Percentiles rank a stretch among this genome's conserved stretches.
phyloP scores from a whole-genome alignment of 2,797 vertebrate species.

The Sarcoramphus papa region DNA sequence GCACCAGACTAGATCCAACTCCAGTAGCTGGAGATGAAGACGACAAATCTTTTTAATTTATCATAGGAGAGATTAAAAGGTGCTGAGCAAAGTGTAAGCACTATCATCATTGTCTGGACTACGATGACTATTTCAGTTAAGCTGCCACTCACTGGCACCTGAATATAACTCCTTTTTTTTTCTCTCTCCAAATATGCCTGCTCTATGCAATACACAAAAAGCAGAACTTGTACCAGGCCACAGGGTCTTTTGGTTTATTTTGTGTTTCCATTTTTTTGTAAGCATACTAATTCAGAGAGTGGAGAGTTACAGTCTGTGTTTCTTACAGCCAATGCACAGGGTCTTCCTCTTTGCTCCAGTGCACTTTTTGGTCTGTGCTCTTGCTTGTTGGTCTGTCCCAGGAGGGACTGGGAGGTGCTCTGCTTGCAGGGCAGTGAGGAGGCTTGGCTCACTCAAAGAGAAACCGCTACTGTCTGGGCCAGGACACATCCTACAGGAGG shows the following conservation, averaged over 20 bases:
- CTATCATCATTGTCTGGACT: background rate
- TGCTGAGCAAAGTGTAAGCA: conserved; percentile 1
- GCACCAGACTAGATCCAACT: conserved; percentile 39
- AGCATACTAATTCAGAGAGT: background rate
- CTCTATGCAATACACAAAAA: background rate
- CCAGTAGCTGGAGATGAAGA: background rate
- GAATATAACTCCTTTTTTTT: background rate
- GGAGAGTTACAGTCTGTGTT: background rate
- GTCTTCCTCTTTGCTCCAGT: background rate
- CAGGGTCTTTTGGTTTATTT: background rate
- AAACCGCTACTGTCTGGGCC: fast-evolving
- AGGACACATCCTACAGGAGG: background rate
- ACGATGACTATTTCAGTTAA: background rate
- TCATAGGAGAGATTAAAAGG: conserved; percentile 25
- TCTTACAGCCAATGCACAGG: background rate
- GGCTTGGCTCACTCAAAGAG: background rate
- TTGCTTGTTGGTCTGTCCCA: background rate
- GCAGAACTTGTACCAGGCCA: background rate
- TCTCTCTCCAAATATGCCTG: background rate
- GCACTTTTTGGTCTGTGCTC: background rate
- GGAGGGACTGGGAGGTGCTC: background rate
- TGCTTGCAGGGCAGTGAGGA: background rate
- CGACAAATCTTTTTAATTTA: conserved; percentile 2
- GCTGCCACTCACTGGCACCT: background rate
- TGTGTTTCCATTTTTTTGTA: background rate